These are phyloP conservation scores for Leptinotarsa lineolata DNA, from an alignment of 1,140 invertebrate genomes.

Conservation along the genomic window DNA sequence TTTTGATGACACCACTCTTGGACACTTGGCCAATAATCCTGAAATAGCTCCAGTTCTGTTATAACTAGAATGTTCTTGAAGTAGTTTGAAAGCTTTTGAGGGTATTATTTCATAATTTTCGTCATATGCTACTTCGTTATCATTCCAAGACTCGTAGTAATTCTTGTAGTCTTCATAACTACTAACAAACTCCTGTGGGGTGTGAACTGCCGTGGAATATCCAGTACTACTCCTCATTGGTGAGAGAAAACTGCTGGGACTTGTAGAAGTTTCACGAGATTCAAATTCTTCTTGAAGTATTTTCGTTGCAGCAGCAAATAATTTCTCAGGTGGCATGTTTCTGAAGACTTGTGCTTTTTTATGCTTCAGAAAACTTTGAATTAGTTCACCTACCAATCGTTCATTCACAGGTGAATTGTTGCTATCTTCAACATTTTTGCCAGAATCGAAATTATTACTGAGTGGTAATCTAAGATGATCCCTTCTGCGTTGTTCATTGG, in stretches of 20 bases:
- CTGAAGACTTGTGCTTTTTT: constrained; percentile 60
- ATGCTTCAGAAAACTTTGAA: constrained; percentile 61
- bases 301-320: constrained; percentile 62
- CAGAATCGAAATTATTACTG: constrained; percentile 22
- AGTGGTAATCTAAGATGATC: constrained; percentile 55
- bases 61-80: constrained; percentile 53
- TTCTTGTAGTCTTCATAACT: constrained; percentile 59
- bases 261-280: constrained; percentile 53
- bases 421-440: constrained; percentile 44
- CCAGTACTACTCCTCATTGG: constrained; percentile 44
- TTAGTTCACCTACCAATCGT: constrained; percentile 62
- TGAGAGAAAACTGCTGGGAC: constrained; percentile 45
- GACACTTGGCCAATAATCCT: constrained; percentile 57
- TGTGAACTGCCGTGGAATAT: constrained; percentile 55
- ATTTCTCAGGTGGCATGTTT: constrained; percentile 61
- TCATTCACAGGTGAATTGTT: constrained; percentile 56
- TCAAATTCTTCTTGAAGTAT: constrained; percentile 61
- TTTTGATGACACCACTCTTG: constrained; percentile 63
- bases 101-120: constrained; percentile 58
- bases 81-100: constrained; percentile 59
- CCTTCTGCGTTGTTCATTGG: constrained; percentile 41
- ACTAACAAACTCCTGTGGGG: constrained; percentile 56
- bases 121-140: constrained; percentile 50
- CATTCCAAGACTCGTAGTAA: constrained; percentile 67
- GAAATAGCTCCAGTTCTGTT: constrained; percentile 53